phyloP scores from a whole-genome alignment of 2,113 vertebrate genomes.

The Tetrao urogallus region DNA sequence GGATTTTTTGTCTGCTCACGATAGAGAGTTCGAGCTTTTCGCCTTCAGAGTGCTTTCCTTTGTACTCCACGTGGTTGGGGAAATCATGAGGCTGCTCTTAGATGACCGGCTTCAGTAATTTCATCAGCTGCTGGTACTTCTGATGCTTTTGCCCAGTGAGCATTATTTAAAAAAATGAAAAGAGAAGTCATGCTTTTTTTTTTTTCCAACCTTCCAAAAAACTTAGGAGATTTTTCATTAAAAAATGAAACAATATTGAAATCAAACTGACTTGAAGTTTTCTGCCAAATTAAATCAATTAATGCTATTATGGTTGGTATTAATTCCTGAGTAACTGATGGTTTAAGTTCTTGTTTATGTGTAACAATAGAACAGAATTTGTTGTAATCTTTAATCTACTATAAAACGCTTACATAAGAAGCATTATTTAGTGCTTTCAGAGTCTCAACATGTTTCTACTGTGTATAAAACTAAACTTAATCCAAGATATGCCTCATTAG shows the following conservation, averaged over 20 bases:
- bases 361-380: background rate
- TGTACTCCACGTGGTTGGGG: background rate
- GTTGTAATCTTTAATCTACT: background rate
- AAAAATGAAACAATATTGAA: conserved; percentile 11
- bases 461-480: conserved; percentile 11
- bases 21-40: background rate
- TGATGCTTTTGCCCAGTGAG: background rate
- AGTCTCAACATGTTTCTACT: background rate
- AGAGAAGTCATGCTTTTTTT: no score
- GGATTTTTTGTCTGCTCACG: background rate
- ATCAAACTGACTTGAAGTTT: background rate
- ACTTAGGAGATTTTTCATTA: background rate
- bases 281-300: background rate
- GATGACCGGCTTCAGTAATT: background rate
- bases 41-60: background rate
- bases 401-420: background rate
- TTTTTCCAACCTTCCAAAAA: background rate
- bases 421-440: background rate
- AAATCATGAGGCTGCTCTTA: background rate
- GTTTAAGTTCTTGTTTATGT: conserved; percentile 4
- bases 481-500: conserved; percentile 34
- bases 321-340: background rate
- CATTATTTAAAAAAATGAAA: background rate
- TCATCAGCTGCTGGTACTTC: background rate
- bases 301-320: background rate